Percentiles rank a stretch among this genome's conserved stretches.
These are phyloP conservation scores for Sebastes reedi DNA, from an alignment of 2,797 vertebrate genomes.

Conservation along the genomic window DNA sequence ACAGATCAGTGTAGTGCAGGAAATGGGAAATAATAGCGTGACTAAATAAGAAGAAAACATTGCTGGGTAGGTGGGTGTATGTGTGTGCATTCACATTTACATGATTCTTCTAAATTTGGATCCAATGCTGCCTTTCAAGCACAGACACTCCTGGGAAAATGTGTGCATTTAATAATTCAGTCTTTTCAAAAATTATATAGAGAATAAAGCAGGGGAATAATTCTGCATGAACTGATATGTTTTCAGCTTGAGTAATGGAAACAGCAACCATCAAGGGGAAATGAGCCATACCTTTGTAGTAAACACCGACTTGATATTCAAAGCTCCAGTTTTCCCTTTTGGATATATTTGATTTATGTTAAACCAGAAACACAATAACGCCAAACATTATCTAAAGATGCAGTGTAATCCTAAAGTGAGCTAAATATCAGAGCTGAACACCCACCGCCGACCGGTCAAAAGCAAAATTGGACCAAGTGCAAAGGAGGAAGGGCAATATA, in stretches of 20 bases:
- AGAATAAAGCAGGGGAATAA: conserved; percentile 27
- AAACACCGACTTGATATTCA: conserved; percentile 34
- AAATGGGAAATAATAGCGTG: conserved; percentile 9
- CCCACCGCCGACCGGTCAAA: conserved; percentile 13
- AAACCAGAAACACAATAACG: conserved; percentile 28
- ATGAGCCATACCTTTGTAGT: conserved; percentile 24
- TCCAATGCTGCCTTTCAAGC: conserved; percentile 25
- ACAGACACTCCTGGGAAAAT: conserved; percentile 22
- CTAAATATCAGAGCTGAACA: conserved; percentile 26
- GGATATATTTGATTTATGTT: conserved; percentile 22
- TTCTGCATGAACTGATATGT: conserved; percentile 30
- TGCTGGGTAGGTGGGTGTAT: conserved; percentile 2
- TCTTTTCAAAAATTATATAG: conserved; percentile 14
- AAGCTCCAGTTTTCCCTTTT: conserved; percentile 2
- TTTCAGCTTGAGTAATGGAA: conserved; percentile 43
- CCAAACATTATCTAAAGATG: conserved; percentile 24
- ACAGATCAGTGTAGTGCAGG: background rate
- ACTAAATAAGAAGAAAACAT: background rate
- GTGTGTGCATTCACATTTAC: conserved; percentile 16
- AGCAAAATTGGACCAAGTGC: background rate
- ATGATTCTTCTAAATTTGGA: conserved; percentile 46
- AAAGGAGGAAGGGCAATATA: conserved; percentile 15
- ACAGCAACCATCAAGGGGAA: conserved; percentile 30
- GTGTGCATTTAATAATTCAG: conserved; percentile 43
- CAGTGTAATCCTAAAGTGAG: conserved; percentile 23